These are phyloP conservation scores for Ceuthmochares aereus DNA, from an alignment of 2,113 vertebrate genomes.

Conservation along the genomic window DNA sequence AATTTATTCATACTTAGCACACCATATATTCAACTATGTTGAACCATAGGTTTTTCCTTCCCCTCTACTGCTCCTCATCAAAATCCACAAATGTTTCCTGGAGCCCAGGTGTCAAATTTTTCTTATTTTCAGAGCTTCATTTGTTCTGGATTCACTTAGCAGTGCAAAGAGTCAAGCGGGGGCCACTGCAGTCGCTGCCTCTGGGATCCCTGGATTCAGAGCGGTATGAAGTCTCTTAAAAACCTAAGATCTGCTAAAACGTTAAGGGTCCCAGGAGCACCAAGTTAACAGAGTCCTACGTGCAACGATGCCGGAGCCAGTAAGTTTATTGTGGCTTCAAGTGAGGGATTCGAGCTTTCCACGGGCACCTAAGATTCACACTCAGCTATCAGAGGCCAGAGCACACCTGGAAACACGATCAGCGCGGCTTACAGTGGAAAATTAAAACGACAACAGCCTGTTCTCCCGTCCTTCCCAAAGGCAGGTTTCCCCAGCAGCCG, in stretches of 20 bases:
- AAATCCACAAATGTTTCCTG: constrained; percentile 53
- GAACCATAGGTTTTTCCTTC: constrained; percentile 15
- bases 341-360: fast-evolving
- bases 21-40: constrained; percentile 28
- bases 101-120: constrained; percentile 57
- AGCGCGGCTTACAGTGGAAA: background rate
- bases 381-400: background rate
- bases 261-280: constrained; percentile 24
- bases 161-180: constrained; percentile 1
- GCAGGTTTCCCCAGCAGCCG: constrained; percentile 42
- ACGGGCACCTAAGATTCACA: background rate
- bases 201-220: background rate
- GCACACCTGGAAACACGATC: background rate
- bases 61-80: background rate
- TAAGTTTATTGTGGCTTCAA: background rate
- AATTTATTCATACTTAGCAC: constrained; percentile 56
- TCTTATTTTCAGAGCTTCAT: constrained; percentile 44
- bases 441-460: background rate
- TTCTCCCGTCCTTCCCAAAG: background rate
- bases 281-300: background rate
- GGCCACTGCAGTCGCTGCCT: constrained; percentile 40
- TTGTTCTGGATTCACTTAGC: constrained; percentile 59
- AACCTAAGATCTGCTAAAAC: constrained; percentile 33
- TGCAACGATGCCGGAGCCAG: background rate
- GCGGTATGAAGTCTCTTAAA: constrained; percentile 11